Percentiles rank a stretch among this genome's conserved stretches.
Evolutionary conservation across 2,113 vertebrate species (phyloP).

Genomic region (Chiloscyllium plagiosum): DNA sequence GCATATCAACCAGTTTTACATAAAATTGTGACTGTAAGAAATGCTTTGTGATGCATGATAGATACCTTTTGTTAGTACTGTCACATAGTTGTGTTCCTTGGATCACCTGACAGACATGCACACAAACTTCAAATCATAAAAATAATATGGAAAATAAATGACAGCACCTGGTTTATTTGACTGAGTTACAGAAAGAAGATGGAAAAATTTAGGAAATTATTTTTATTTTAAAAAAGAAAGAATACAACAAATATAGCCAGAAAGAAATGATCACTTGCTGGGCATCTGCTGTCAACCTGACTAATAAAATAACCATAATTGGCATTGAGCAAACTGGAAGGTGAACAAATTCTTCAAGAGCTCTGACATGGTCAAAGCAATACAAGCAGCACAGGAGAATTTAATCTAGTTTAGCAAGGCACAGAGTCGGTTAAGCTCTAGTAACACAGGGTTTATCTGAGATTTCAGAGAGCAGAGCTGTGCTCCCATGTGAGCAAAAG

Average conservation of each 20-base stretch:
- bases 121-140: background rate
- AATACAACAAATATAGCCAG: background rate
- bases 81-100: background rate
- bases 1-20: background rate
- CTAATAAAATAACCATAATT: background rate
- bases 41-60: background rate
- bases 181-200: background rate
- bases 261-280: background rate
- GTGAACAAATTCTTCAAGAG: background rate
- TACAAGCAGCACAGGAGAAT: background rate
- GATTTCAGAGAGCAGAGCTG: background rate
- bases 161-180: background rate
- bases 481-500: background rate
- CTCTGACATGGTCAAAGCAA: background rate
- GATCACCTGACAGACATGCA: background rate
- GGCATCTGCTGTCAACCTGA: background rate
- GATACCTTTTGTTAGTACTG: background rate
- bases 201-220: background rate
- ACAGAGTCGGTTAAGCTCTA: background rate
- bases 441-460: slow-evolving; percentile 11
- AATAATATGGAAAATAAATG: background rate
- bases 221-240: background rate
- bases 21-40: background rate
- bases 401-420: background rate
- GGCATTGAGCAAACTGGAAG: background rate